A percentile compares a stretch with the other conserved stretches of the same genome.
These are phyloP conservation scores for Linnaemya vulpina DNA, from an alignment of 2,888 invertebrate genomes.

Conservation along the genomic window DNA sequence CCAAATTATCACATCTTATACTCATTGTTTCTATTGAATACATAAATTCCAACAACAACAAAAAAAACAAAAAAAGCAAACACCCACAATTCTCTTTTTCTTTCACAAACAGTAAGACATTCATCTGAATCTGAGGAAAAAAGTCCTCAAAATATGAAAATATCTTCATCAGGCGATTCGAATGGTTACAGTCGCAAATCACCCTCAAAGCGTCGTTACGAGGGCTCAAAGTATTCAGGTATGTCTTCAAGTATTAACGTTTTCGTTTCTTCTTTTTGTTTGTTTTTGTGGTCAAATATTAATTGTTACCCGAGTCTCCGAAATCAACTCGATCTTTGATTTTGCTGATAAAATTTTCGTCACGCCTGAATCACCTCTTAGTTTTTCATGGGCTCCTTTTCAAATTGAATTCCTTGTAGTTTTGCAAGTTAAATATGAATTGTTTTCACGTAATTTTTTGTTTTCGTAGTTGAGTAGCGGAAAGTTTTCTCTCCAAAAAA, in stretches of 20 bases:
- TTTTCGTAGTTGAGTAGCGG: too few species aligned
- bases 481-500: too few species aligned
- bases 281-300: constrained; percentile 33
- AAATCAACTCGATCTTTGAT: not conserved
- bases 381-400: not conserved
- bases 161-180: constrained; percentile 77
- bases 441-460: too few species aligned
- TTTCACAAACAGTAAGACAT: constrained; percentile 72
- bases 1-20: not conserved
- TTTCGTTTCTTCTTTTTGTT: constrained; percentile 20
- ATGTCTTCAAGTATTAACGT: constrained; percentile 63
- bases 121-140: constrained; percentile 71
- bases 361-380: not conserved
- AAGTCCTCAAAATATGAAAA: constrained; percentile 67
- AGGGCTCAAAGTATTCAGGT: constrained; percentile 82
- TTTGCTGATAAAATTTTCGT: not conserved
- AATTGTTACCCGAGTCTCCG: not conserved
- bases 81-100: constrained; percentile 41
- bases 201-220: constrained; percentile 82
- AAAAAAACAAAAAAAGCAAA: too few species aligned
- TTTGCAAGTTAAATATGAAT: not conserved
- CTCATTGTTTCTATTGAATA: not conserved
- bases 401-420: not conserved
- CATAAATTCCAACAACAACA: constrained; percentile 13
- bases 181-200: constrained; percentile 82